phyloP scores from a whole-genome alignment of 2,113 vertebrate genomes.

The Pachyramphus minor region DNA sequence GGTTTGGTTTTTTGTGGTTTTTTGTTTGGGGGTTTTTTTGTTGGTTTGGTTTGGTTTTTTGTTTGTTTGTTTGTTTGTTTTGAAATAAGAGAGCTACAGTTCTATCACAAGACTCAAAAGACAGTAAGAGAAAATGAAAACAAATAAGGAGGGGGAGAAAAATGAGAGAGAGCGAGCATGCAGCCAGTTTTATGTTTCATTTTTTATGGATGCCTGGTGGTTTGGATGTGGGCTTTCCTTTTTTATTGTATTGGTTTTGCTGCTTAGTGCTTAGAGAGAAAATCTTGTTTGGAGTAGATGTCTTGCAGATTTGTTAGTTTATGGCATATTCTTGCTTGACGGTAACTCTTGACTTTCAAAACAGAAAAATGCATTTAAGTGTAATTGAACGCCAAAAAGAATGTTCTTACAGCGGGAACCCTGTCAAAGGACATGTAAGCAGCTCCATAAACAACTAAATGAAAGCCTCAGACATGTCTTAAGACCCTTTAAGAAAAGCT shows the following conservation, averaged over 20 bases:
- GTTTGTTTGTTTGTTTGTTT: neutral
- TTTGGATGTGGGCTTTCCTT: conserved; percentile 30
- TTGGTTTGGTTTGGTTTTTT: neutral
- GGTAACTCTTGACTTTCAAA: conserved; percentile 5
- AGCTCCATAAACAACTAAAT: conserved; percentile 57
- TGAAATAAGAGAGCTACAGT: neutral
- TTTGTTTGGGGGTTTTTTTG: neutral
- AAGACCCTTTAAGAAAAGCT: conserved; percentile 74
- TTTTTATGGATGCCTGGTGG: conserved; percentile 58
- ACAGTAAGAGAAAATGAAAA: conserved; percentile 55
- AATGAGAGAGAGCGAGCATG: neutral
- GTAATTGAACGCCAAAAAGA: conserved; percentile 21
- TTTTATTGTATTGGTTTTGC: conserved; percentile 36
- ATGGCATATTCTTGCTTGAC: conserved; percentile 12
- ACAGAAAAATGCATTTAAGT: conserved; percentile 44
- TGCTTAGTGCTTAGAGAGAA: conserved; percentile 14
- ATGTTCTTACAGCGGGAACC: conserved; percentile 20
- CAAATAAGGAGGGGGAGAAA: conserved; percentile 25
- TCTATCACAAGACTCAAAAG: conserved; percentile 29
- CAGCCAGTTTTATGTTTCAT: conserved; percentile 27
- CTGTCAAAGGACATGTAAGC: conserved; percentile 40
- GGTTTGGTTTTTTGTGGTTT: neutral
- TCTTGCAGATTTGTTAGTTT: conserved; percentile 36
- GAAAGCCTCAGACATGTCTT: conserved; percentile 61
- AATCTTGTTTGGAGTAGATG: conserved; percentile 25